Evolutionary conservation across 2,797 vertebrate genomes (phyloP), one percentile per base, ranked within the genome.

Genomic region (Cossypha dichroa): DNA sequence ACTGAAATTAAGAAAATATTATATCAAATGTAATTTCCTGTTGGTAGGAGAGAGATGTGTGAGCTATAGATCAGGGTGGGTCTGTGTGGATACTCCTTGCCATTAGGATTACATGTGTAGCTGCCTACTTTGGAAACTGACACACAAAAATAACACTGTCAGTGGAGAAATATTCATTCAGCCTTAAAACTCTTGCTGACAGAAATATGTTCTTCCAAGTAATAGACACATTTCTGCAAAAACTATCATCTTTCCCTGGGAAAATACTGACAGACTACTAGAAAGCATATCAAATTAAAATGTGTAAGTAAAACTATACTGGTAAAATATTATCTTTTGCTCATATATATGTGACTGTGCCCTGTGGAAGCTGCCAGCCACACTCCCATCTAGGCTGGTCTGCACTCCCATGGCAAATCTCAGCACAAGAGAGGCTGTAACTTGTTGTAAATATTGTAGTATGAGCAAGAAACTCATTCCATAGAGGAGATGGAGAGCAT

Each of bases 211-310:
- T 95, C 86, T 78, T 72, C 31, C 62, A 81, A 80, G 31, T 58
- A 91, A 91, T n/a, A 68, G 49, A 77, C 54, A 62, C 1, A 40
- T 67, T 93, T 91, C 90, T 94, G 87, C 41, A 90, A 88, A 95
- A 95, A 22, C 38, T 67, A 86, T 93, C 45, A 81, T 17, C 46
- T 94, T 95, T 73, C 62, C 20, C 22, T 36, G 48, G 85, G 90
- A 90, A 84, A 94, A 92, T 62, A 60, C 76, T 16, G 51, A 48
- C 52, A 73, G 48, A n/a, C 62, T 45, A 64, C 75, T 56, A 54
- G 64, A 85, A 90, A 80, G 15, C 28, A 11, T 51, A 75, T 31
- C 6, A 86, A 88, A 67, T 68, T 20, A 81, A 90, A 85, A 88
- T 34, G 31, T 22, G 55, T 36, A 75, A 86, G 62, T 21, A 54